Percentiles rank a stretch among this genome's conserved stretches.
Conservation (phyloP, 2,888 invertebrate genomes). For the Epistrophella euchroma region DNA sequence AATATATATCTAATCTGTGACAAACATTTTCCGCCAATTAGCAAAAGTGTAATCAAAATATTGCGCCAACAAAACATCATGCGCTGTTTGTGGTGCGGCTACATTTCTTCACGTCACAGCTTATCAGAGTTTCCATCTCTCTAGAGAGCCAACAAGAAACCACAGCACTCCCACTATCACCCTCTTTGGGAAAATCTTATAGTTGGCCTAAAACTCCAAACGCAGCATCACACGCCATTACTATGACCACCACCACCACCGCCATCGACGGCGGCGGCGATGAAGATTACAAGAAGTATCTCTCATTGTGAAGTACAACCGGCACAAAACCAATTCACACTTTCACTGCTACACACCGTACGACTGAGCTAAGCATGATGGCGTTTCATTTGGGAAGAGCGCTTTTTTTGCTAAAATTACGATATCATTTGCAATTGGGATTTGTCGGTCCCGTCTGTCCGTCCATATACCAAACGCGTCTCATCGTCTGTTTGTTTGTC, state of each 20-base stretch:
- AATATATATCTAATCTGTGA: constrained; percentile 70
- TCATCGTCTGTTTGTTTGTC: background rate
- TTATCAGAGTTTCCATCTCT: constrained; percentile 59
- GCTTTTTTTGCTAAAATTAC: constrained; percentile 58
- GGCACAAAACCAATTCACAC: constrained; percentile 67
- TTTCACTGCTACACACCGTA: constrained; percentile 51
- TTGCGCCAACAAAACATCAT: constrained; percentile 50
- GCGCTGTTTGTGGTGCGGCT: constrained; percentile 35
- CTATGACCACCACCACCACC: background rate
- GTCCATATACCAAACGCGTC: background rate
- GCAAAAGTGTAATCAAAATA: constrained; percentile 63
- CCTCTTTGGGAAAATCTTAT: constrained; percentile 48
- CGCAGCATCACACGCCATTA: constrained; percentile 41
- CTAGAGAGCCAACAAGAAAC: constrained; percentile 17
- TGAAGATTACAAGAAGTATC: constrained; percentile 57
- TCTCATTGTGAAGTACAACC: constrained; percentile 39
- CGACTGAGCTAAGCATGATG: background rate
- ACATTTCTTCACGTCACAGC: constrained; percentile 51
- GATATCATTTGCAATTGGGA: constrained; percentile 72
- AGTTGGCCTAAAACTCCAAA: background rate
- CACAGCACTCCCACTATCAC: constrained; percentile 32
- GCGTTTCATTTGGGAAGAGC: constrained; percentile 32
- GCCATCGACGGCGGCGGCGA: constrained; percentile 16
- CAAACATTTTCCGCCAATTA: constrained; percentile 75
- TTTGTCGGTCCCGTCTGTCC: constrained; percentile 12